Evolutionary conservation across 1,140 invertebrate species (phyloP).

Genomic region (Lasaia peninsularis): DNA sequence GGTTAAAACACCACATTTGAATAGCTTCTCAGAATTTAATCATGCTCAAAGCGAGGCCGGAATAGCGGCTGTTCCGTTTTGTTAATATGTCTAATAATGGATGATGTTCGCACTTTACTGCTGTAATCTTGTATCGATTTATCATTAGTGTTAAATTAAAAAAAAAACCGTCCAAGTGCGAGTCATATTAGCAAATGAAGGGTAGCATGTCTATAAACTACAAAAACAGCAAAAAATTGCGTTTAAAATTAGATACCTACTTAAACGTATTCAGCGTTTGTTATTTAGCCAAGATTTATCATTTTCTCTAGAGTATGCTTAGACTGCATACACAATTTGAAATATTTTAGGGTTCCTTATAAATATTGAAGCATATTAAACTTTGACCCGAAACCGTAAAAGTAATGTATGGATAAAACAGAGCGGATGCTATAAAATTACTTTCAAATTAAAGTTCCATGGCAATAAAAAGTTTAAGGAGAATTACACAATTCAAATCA

Average conservation of each 20-base stretch:
- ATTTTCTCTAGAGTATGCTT: no score
- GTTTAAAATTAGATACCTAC: no score
- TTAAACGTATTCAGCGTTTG: no score
- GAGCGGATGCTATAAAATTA: not conserved
- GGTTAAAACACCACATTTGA: no score
- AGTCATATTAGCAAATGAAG: no score
- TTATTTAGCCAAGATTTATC: not conserved
- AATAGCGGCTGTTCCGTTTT: constrained; percentile 68
- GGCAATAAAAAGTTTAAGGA: constrained; percentile 41
- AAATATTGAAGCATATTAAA: not conserved
- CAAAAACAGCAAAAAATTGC: no score
- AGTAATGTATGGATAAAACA: not conserved
- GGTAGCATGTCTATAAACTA: no score
- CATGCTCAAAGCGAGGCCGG: constrained; percentile 54
- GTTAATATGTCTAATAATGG: constrained; percentile 71
- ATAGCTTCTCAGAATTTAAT: constrained; percentile 75
- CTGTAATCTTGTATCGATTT: constrained; percentile 38
- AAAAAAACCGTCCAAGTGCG: no score
- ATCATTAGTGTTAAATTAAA: constrained; percentile 1
- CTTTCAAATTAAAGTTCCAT: constrained; percentile 68
- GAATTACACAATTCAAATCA: constrained; percentile 70
- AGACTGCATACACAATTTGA: no score
- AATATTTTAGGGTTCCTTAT: no score
- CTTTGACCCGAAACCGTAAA: not conserved
- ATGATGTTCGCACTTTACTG: constrained; percentile 51